Evolutionary conservation across 2,888 invertebrate genomes (phyloP).

Genomic region (Drosophila rellima): DNA sequence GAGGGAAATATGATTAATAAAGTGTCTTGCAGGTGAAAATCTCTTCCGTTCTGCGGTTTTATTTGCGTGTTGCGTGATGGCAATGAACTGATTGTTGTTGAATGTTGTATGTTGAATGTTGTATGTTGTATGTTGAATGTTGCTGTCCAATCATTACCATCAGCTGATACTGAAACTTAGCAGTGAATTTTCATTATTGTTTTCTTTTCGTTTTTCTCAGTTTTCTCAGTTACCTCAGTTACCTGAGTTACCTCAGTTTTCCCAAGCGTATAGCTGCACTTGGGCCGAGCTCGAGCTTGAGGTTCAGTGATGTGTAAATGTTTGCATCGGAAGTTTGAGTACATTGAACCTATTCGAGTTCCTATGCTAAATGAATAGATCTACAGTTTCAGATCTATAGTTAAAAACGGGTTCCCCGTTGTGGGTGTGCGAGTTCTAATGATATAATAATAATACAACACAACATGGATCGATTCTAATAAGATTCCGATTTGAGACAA

Average conservation of each 20-base stretch:
- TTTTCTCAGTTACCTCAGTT: too few relatives aligned
- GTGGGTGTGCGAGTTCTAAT: constrained; percentile 9
- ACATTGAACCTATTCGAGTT: constrained; percentile 40
- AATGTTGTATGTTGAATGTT: not conserved
- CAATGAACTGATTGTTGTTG: constrained; percentile 25
- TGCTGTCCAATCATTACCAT: constrained; percentile 32
- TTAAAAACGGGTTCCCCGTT: constrained; percentile 12
- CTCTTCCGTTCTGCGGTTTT: constrained; percentile 23
- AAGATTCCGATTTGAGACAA: constrained; percentile 12
- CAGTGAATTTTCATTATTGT: constrained; percentile 22
- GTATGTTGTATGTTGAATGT: not conserved
- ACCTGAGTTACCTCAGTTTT: too few relatives aligned
- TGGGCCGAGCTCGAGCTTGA: constrained; percentile 21
- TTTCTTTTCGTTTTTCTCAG: constrained; percentile 14
- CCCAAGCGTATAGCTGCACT: constrained; percentile 30
- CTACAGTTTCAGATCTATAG: constrained; percentile 19
- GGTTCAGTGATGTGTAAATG: constrained; percentile 47
- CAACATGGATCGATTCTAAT: constrained; percentile 10
- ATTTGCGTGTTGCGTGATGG: constrained; percentile 26
- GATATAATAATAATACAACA: constrained; percentile 13
- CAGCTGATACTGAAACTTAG: constrained; percentile 16
- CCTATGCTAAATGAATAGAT: constrained; percentile 30
- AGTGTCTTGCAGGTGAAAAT: constrained; percentile 17
- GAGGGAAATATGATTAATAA: constrained; percentile 12
- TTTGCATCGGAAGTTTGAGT: constrained; percentile 43